Conservation (phyloP, 2,797 vertebrate species). For the Vespertilio murinus region DNA sequence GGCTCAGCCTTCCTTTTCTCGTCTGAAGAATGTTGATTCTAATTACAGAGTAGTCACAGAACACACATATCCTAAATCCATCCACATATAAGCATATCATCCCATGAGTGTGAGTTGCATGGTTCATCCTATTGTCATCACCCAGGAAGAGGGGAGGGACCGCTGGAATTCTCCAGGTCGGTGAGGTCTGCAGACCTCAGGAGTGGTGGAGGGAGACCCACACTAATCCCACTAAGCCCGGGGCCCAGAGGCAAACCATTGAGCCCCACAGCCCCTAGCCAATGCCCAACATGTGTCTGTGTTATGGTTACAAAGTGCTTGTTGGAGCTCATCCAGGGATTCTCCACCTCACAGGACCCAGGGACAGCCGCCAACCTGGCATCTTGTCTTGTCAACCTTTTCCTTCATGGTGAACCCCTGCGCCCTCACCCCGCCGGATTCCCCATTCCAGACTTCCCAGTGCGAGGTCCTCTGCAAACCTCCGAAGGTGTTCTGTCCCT, state of each 20-base stretch:
- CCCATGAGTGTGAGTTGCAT: neutral
- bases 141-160: neutral
- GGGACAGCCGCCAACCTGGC: neutral
- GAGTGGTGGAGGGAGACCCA: neutral
- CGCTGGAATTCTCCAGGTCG: neutral
- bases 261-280: neutral
- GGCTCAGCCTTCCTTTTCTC: neutral
- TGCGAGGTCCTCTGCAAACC: neutral
- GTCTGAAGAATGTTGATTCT: neutral
- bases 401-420: accelerated
- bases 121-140: neutral
- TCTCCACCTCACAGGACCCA: neutral
- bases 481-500: accelerated
- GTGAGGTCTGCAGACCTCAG: neutral
- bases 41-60: neutral
- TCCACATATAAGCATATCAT: accelerated
- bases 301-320: neutral
- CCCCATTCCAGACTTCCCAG: neutral
- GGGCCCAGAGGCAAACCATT: neutral
- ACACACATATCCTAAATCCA: neutral
- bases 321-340: no score
- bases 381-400: neutral
- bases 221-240: neutral
- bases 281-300: accelerated
- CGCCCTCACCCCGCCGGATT: neutral